phyloP scores from a whole-genome alignment of 1,140 invertebrate species.

The Trichomalopsis sarcophagae region DNA sequence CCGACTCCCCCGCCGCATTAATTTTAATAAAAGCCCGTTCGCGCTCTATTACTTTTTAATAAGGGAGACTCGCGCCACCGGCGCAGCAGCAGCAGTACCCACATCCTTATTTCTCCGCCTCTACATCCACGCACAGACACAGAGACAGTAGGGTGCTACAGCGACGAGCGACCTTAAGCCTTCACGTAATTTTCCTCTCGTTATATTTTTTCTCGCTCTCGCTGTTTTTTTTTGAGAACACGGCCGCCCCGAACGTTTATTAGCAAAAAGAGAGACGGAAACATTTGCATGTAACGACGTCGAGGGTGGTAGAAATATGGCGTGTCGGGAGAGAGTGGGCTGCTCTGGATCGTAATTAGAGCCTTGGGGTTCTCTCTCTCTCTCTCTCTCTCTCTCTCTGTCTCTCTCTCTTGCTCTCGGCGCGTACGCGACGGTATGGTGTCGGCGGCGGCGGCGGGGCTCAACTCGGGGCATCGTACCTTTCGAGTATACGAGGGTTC shows the following conservation, averaged over 20 bases:
- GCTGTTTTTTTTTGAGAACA: not conserved
- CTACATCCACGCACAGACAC: not conserved
- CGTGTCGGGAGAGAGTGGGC: conserved; percentile 54
- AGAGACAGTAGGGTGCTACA: not conserved
- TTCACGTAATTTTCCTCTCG: conserved; percentile 49
- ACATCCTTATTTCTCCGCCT: conserved; percentile 31
- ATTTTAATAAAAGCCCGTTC: conserved; percentile 53
- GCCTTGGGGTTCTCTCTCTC: conserved; percentile 63
- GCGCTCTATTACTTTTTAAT: conserved; percentile 53
- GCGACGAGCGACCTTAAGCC: conserved; percentile 9
- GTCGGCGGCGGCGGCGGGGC: conserved; percentile 38
- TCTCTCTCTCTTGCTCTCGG: not conserved
- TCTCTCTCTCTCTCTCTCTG: no score
- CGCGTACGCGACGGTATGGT: conserved; percentile 54
- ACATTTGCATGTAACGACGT: conserved; percentile 74
- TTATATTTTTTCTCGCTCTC: conserved; percentile 46
- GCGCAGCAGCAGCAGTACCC: not conserved
- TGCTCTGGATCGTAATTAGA: conserved; percentile 71
- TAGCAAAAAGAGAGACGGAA: conserved; percentile 68
- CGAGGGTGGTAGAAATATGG: conserved; percentile 61
- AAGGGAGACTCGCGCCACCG: conserved; percentile 34
- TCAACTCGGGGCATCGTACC: conserved; percentile 48
- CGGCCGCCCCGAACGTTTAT: conserved; percentile 64
- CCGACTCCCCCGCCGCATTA: conserved; percentile 23
- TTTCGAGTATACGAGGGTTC: conserved; percentile 50